Evolutionary conservation across 2,113 vertebrate genomes (phyloP).

Genomic region (Pluvianellus socialis): DNA sequence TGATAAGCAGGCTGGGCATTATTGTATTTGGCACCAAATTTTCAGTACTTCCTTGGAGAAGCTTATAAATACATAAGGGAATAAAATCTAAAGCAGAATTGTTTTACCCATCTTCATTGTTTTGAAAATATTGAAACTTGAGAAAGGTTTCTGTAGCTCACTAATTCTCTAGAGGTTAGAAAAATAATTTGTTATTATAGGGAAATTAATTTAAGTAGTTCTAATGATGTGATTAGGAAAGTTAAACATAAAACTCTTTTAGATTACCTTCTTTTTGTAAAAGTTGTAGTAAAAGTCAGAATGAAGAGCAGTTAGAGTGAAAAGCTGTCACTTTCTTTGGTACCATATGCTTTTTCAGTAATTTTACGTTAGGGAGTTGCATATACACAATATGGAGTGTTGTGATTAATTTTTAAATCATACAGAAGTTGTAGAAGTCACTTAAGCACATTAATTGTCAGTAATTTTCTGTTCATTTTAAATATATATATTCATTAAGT

Average conservation of each 20-base stretch:
- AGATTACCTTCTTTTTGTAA: neutral
- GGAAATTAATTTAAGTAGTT: neutral
- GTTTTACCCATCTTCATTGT: neutral
- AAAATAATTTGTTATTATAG: neutral
- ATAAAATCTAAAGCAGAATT: neutral
- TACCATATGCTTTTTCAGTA: fast-evolving
- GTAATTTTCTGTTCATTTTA: neutral
- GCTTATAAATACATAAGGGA: neutral
- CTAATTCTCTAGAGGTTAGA: neutral
- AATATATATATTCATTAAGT: neutral
- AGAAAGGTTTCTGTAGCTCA: neutral
- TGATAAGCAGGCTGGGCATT: neutral
- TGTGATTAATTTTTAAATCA: neutral
- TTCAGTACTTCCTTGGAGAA: neutral
- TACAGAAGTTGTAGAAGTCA: neutral
- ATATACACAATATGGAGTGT: fast-evolving
- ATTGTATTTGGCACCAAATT: neutral
- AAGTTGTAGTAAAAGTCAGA: neutral
- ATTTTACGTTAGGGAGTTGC: neutral
- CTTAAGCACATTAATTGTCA: neutral
- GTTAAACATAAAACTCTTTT: neutral
- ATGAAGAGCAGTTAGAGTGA: neutral
- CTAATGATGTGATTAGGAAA: neutral
- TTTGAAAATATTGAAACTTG: neutral
- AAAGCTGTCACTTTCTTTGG: neutral